Evolutionary conservation across 2,797 vertebrate genomes (phyloP).

Genomic region (Pagetopsis macropterus): DNA sequence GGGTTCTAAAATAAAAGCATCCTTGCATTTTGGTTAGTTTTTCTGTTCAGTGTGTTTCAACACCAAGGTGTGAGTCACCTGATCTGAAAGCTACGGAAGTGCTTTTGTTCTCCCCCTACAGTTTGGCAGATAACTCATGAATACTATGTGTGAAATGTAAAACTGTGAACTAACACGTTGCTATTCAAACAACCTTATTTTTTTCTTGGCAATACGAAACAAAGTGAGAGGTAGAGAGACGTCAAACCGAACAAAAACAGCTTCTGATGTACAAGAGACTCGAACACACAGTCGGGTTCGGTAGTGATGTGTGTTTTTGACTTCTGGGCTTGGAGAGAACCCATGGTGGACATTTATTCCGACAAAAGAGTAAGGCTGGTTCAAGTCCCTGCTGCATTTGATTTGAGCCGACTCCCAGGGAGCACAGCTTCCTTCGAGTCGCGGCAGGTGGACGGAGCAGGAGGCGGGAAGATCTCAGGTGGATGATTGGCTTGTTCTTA

Average conservation of each 20-base stretch:
- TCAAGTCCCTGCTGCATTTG: conserved; percentile 70
- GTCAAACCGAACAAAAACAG: conserved; percentile 40
- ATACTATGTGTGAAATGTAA: conserved; percentile 36
- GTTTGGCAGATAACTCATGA: conserved; percentile 45
- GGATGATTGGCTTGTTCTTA: conserved; percentile 44
- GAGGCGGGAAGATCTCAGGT: conserved; percentile 48
- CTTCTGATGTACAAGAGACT: conserved; percentile 36
- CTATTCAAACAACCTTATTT: conserved; percentile 13
- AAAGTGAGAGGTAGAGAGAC: conserved; percentile 79
- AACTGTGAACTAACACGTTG: conserved; percentile 48
- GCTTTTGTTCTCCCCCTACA: conserved; percentile 36
- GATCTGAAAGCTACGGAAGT: conserved; percentile 54
- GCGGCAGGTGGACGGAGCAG: conserved; percentile 63
- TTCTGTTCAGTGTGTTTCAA: conserved; percentile 51
- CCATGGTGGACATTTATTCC: conserved; percentile 47
- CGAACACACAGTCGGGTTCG: conserved; percentile 59
- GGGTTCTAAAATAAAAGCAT: conserved; percentile 13
- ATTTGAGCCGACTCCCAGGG: conserved; percentile 45
- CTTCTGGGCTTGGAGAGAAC: conserved; percentile 73
- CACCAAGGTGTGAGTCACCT: conserved; percentile 49
- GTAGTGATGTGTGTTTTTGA: conserved; percentile 72
- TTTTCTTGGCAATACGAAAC: conserved; percentile 59
- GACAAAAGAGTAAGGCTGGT: conserved; percentile 74
- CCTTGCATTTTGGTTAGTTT: conserved; percentile 14
- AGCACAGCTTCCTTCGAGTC: conserved; percentile 58